Conservation (phyloP, 2,113 vertebrate genomes). For the Benitochromis conjunctus region DNA sequence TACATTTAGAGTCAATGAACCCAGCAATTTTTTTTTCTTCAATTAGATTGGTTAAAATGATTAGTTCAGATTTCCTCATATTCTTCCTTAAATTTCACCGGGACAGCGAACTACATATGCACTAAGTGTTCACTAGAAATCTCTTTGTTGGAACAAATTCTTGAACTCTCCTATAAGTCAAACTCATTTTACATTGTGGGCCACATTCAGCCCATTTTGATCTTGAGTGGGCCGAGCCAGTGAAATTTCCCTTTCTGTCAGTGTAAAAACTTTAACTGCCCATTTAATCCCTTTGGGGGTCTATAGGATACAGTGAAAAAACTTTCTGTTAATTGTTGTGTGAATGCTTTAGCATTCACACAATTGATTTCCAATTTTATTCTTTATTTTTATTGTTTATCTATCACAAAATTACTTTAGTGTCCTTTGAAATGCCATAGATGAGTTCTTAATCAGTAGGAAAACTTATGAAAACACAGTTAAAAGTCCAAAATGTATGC, state of each 20-base stretch:
- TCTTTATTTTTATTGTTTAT: rapidly evolving
- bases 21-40: not conserved
- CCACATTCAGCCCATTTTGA: not conserved
- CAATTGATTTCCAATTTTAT: too few relatives aligned
- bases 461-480: not conserved
- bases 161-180: not conserved
- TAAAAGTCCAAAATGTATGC: not conserved
- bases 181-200: not conserved
- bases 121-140: not conserved
- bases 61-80: not conserved
- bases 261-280: not conserved
- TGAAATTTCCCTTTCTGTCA: not conserved
- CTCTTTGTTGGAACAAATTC: not conserved
- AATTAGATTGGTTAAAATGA: not conserved
- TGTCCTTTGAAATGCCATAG: not conserved
- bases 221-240: not conserved
- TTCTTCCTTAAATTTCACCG: not conserved
- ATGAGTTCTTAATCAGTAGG: not conserved
- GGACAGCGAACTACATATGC: not conserved
- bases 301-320: too few relatives aligned
- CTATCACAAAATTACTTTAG: not conserved
- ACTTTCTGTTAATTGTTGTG: not conserved
- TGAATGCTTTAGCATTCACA: too few relatives aligned
- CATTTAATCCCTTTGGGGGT: not conserved
- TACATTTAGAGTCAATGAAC: not conserved